phyloP scores from a whole-genome alignment of 2,797 vertebrate species.

The Artibeus jamaicensis region DNA sequence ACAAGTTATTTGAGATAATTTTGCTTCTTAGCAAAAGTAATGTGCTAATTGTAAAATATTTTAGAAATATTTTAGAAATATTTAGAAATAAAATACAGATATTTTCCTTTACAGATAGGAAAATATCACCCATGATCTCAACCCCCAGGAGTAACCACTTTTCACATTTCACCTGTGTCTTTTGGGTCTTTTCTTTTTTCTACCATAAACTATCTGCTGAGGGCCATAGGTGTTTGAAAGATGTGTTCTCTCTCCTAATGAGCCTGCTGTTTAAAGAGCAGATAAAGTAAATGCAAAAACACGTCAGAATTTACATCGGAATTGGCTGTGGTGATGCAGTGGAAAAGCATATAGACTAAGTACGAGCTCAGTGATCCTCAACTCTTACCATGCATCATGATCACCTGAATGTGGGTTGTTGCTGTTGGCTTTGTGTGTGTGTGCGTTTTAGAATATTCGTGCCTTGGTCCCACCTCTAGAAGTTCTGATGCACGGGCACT shows the following conservation, averaged over 20 bases:
- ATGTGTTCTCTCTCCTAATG: not conserved
- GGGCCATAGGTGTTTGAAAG: not conserved
- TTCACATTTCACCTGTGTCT: not conserved
- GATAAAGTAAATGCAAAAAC: not conserved
- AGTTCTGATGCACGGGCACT: not conserved
- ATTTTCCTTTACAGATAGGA: too few species aligned
- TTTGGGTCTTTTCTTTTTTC: not conserved
- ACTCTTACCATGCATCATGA: not conserved
- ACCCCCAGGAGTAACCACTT: not conserved
- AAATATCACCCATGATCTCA: not conserved
- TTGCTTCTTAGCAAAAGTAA: not conserved
- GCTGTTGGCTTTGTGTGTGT: not conserved
- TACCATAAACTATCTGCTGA: not conserved
- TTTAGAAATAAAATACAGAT: too few species aligned
- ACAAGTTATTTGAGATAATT: not conserved
- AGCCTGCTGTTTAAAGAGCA: not conserved
- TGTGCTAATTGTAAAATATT: not conserved
- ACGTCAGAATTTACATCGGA: slow-evolving; percentile 4
- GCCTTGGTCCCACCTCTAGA: not conserved
- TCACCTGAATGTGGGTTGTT: not conserved
- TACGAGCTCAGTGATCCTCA: not conserved
- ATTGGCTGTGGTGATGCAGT: not conserved
- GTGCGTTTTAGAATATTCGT: not conserved
- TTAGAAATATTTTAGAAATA: slow-evolving; percentile 14
- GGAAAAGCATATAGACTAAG: not conserved